Evolutionary conservation across 2,797 vertebrate species (phyloP).

Genomic region (Erithacus rubecula): DNA sequence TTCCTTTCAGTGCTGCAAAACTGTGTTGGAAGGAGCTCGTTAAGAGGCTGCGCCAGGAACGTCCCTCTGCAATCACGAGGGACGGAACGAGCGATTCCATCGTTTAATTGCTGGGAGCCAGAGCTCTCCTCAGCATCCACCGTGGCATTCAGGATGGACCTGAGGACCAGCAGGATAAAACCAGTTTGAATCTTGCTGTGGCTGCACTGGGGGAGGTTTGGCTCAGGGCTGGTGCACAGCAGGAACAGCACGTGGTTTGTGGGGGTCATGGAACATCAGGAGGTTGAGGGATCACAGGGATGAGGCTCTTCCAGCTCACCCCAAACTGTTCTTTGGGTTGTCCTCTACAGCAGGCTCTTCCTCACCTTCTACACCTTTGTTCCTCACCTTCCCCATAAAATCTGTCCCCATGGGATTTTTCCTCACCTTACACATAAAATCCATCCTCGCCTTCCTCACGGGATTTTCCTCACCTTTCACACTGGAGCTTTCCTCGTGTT

Average conservation of each 20-base stretch:
- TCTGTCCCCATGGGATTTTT: not conserved
- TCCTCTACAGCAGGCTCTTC: not conserved
- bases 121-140: not conserved
- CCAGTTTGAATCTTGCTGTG: not conserved
- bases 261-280: fast-evolving
- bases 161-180: not conserved
- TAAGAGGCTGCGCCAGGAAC: conserved; percentile 15
- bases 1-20: not conserved
- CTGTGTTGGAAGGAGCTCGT: not conserved
- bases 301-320: fast-evolving
- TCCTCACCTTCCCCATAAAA: not conserved
- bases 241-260: fast-evolving
- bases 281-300: not conserved
- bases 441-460: fast-evolving
- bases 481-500: too few relatives aligned
- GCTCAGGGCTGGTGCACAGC: not conserved
- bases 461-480: not conserved
- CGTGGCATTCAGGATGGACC: not conserved
- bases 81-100: not conserved
- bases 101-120: conserved; percentile 21
- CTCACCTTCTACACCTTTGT: not conserved
- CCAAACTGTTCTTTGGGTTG: not conserved
- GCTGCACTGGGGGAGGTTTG: not conserved
- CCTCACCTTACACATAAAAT: too few relatives aligned
- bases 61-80: conserved; percentile 3